Conservation (phyloP, 2,888 invertebrate species). For the Philhelius pedissequus region DNA sequence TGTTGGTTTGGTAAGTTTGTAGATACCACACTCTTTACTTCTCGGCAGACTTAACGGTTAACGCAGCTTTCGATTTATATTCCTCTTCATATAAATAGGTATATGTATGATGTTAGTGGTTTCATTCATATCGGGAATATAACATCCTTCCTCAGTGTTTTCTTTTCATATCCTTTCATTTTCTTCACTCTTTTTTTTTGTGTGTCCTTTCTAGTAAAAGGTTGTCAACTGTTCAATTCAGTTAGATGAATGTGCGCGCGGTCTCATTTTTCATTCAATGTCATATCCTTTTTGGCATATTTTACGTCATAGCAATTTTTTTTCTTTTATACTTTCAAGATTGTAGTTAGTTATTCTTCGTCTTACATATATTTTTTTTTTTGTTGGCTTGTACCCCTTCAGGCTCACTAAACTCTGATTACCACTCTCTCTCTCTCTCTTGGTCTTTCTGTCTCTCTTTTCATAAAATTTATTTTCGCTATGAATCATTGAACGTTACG, state of each 20-base stretch:
- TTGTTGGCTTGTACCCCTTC: constrained; percentile 20
- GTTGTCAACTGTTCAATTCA: constrained; percentile 66
- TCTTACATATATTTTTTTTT: background rate
- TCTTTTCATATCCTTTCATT: constrained; percentile 42
- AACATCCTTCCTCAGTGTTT: constrained; percentile 44
- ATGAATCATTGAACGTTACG: constrained; percentile 67
- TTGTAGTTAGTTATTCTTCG: background rate
- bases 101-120: constrained; percentile 13
- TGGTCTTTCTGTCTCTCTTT: background rate
- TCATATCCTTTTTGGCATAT: constrained; percentile 68
- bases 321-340: constrained; percentile 17
- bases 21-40: background rate
- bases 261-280: constrained; percentile 68
- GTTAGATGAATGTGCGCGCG: constrained; percentile 64
- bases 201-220: constrained; percentile 55
- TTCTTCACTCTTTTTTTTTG: constrained; percentile 1
- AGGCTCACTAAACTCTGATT: constrained; percentile 33
- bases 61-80: constrained; percentile 55
- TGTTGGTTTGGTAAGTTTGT: background rate
- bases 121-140: constrained; percentile 47
- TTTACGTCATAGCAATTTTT: constrained; percentile 33
- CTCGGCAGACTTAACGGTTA: constrained; percentile 20
- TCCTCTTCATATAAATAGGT: background rate
- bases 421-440: background rate
- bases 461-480: constrained; percentile 52